These are phyloP conservation scores for Catalaphyllia jardinei DNA, from an alignment of 64 coral and sea anemone genomes.

Conservation along the genomic window DNA sequence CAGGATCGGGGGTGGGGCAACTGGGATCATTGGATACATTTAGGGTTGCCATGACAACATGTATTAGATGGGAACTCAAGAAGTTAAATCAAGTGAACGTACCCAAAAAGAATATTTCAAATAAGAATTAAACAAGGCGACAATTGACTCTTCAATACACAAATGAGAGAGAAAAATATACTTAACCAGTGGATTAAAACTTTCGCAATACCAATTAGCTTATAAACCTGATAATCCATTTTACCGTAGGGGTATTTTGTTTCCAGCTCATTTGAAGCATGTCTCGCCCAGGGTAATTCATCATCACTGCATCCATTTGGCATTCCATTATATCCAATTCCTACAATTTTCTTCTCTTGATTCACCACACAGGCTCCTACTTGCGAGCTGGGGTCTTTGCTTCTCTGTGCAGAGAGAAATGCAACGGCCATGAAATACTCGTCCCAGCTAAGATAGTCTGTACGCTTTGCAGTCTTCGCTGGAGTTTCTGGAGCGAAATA, in stretches of 20 bases:
- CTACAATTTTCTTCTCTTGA: constrained; percentile 83
- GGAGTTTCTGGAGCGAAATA: not conserved
- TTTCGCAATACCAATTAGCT: too few species aligned
- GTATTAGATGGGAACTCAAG: too few species aligned
- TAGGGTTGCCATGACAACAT: too few species aligned
- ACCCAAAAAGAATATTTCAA: too few species aligned
- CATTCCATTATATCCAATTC: constrained; percentile 98
- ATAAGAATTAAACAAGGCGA: too few species aligned
- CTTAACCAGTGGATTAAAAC: too few species aligned
- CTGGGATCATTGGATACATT: too few species aligned
- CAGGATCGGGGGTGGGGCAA: too few species aligned
- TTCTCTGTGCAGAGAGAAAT: constrained; percentile 90
- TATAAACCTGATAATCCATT: too few species aligned
- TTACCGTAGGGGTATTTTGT: constrained; percentile 96
- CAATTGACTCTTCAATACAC: too few species aligned
- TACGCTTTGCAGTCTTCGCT: constrained; percentile 46
- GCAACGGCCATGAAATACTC: constrained; percentile 98
- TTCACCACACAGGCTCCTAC: constrained; percentile 94
- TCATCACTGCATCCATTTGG: constrained; percentile 94
- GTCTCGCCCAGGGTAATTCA: constrained; percentile 77
- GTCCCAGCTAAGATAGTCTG: constrained; percentile 81
- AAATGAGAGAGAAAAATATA: too few species aligned
- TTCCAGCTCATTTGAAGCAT: constrained; percentile 68
- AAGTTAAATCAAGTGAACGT: too few species aligned
- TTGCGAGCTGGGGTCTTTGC: constrained; percentile 87